phyloP scores from a whole-genome alignment of 2,113 vertebrate species.

The Phrynosoma platyrhinos region DNA sequence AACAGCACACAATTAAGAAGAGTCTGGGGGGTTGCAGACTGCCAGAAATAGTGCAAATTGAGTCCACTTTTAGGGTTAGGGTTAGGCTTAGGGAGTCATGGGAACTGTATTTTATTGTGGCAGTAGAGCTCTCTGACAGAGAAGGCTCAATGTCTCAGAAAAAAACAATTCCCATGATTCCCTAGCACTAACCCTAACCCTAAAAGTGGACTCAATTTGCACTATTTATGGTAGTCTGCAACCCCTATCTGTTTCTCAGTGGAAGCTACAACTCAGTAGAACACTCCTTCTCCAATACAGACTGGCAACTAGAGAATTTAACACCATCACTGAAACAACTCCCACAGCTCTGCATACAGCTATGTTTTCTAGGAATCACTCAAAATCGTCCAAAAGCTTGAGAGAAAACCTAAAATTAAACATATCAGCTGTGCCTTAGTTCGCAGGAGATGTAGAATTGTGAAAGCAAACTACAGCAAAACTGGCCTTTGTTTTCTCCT shows the following conservation, averaged over 20 bases:
- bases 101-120: no score
- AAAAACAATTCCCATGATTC: no score
- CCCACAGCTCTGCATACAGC: conserved; percentile 27
- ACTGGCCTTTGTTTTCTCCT: conserved; percentile 4
- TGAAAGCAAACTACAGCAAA: conserved; percentile 39
- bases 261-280: not conserved
- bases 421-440: conserved; percentile 50
- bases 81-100: no score
- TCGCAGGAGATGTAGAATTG: conserved; percentile 28
- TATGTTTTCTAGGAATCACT: conserved; percentile 26
- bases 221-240: no score
- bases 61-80: no score
- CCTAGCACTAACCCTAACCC: no score
- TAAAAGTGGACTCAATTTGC: no score
- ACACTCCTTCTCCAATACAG: not conserved
- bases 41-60: no score
- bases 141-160: no score
- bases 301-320: not conserved
- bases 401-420: conserved; percentile 33
- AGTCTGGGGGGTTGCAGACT: no score
- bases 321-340: conserved; percentile 46
- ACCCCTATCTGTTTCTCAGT: not conserved
- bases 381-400: conserved; percentile 22
- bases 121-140: no score
- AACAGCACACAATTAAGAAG: not conserved